Evolutionary conservation across 35 echinoderm and acorn worm genomes (phyloP), one percentile per base, ranked within the genome.

Genomic region (Apostichopus japonicus): DNA sequence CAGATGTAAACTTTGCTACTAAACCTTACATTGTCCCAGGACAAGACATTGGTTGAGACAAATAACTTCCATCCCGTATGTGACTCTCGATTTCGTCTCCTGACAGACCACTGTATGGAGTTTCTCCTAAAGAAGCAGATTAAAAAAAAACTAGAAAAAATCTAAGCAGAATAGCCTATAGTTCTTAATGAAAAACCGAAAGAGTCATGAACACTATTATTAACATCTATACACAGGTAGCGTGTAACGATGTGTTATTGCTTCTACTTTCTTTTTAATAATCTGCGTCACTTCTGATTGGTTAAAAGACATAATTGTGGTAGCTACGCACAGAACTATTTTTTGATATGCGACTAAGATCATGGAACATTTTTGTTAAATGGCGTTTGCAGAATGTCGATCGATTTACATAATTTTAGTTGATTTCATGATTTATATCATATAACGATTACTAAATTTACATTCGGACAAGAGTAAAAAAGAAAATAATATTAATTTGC

Each of bases 11-110:
- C 33, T 44, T 44, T 44, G 33, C 33, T 44, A 44, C 33, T 44
- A 44, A 44, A 67, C 11, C 79, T 83, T 83, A 83, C 79, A 83
- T 33, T 83, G 33, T 19, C 27, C 79, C 79, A 33, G 79, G 79
- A 33, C 79, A 83, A 83, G 25, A 83, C 79, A 83, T 17, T 24
- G 79, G 79, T 52, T 83, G 79, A 54, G 14, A 8, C 4, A 83
- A 19, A 54, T 21, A 83, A 17, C 51, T 83, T 4, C 6, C 44
- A 83, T 55, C 5, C 54, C 79, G 33, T 8, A 83, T 54, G 19
- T 83, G 25, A 0, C 2, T 54, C 54, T 83, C 79, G n/a, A 83
- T 83, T 83, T 83, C 79, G 33, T 83, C 79, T 54, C 33, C 16
- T 17, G 79, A 17, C 79, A 83, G 54, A 52, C 79, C 79, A 13